Base-by-base conservation (phyloP, 2,888 invertebrate species). In the Bellardia pandia region DNA sequence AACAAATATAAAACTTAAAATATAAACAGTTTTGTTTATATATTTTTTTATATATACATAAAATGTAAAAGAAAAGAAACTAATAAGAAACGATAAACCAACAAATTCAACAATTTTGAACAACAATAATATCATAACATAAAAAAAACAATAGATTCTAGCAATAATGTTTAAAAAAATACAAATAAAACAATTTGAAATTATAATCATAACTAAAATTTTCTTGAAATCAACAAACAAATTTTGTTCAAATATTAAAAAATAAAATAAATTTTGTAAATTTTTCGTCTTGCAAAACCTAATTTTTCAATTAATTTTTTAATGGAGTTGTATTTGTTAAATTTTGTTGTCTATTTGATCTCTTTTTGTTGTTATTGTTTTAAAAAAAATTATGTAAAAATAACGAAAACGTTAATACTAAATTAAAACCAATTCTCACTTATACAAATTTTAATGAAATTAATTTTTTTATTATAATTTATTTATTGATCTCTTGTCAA, bases 21-120 rank as follows among this genome's bases (percentile, higher is more conserved):
- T 16, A 58, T 53, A 11, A 64, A 68, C n/a, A 69, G 9, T 56
- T 75, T 81, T 74, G 66, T 81, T 75, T 82, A 69, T 76, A 79
- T 68, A 78, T 76, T 76, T 74, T 68, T 62, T 74, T 64, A 40
- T 58, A 58, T 45, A 58, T 45, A 45, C 11, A 45, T 37, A 45
- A 45, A 45, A 9, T 13, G 45, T 13, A 7, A 45, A 66, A 53
- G 51, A 66, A n/a, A 42, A 66, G 2, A 53, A 37, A 69, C 48
- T 13, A 37, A 76, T 53, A 69, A 33, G 14, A 71, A 79, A 56
- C 33, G 58, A 76, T 23, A 48, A 23, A 74, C 51, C 11, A 69
- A 68, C 30, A 78, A 69, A 42, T 51, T 37, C 33, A 48, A 68
- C 9, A 42, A 40, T 51, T 40, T 68, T 56, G n/a, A 80, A 56